phyloP scores from a whole-genome alignment of 1,140 invertebrate genomes.

The Capitella teleta region DNA sequence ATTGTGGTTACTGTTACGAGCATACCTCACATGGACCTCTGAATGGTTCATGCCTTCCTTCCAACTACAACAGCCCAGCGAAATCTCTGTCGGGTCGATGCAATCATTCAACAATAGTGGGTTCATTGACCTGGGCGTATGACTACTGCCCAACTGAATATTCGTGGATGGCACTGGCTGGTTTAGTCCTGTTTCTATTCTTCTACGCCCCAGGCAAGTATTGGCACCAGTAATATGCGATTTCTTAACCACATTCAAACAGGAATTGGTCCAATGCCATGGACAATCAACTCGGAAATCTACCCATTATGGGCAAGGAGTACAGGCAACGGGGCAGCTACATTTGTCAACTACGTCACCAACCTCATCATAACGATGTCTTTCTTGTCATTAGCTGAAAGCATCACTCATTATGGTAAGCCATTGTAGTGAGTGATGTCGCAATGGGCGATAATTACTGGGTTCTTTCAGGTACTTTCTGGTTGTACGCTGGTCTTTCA shows the following conservation, averaged over 20 bases:
- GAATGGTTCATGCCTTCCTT: constrained; percentile 33
- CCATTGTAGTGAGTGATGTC: constrained; percentile 10
- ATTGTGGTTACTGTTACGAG: constrained; percentile 47
- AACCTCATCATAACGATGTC: constrained; percentile 53
- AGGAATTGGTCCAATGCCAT: constrained; percentile 56
- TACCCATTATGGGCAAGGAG: constrained; percentile 54
- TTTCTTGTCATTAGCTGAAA: constrained; percentile 48
- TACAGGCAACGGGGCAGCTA: constrained; percentile 47
- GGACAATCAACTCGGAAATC: constrained; percentile 57
- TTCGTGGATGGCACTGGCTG: constrained; percentile 46
- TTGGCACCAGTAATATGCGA: not conserved
- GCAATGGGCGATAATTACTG: no score
- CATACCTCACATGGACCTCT: constrained; percentile 12
- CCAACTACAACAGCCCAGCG: constrained; percentile 1
- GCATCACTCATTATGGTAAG: constrained; percentile 44
- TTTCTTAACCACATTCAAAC: not conserved
- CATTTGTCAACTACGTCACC: constrained; percentile 51
- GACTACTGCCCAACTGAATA: constrained; percentile 47
- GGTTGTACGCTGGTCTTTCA: constrained; percentile 67
- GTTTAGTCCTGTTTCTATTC: constrained; percentile 45
- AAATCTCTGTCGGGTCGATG: constrained; percentile 5
- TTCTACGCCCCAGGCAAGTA: constrained; percentile 47
- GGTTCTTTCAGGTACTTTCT: constrained; percentile 52
- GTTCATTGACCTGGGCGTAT: constrained; percentile 30
- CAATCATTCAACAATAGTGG: not conserved